A percentile compares a stretch with the other conserved stretches of the same genome.
These are phyloP conservation scores for Ciconia boyciana DNA, from an alignment of 2,113 vertebrate genomes.

Conservation along the genomic window DNA sequence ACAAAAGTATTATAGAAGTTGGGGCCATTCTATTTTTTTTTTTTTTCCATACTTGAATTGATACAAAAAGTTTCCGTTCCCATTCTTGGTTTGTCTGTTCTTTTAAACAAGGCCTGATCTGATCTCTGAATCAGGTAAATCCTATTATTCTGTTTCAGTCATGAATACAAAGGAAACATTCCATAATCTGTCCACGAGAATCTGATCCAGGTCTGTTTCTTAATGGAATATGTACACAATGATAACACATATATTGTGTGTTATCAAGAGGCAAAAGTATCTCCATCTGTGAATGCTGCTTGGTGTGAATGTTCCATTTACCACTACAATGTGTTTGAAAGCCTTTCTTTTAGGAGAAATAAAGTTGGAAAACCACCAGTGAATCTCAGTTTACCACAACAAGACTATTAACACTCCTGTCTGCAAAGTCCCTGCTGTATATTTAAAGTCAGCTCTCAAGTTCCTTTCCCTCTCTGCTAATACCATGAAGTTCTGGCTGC, in stretches of 20 bases:
- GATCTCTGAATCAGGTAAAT: conserved; percentile 22
- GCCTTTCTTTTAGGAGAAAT: neutral
- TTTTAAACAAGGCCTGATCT: neutral
- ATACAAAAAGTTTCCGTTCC: neutral
- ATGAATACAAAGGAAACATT: conserved; percentile 43
- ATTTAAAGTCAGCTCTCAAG: conserved; percentile 18
- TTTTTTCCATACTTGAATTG: neutral
- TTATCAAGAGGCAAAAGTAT: conserved; percentile 16
- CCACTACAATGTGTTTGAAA: neutral
- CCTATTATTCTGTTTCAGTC: conserved; percentile 5
- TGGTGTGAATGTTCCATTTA: neutral
- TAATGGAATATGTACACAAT: neutral
- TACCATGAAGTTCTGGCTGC: neutral
- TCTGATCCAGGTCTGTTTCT: conserved; percentile 26
- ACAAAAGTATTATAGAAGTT: neutral
- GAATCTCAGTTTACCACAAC: neutral
- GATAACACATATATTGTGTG: neutral
- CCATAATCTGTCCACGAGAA: conserved; percentile 15
- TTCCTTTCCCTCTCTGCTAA: neutral
- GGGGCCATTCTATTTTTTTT: neutral
- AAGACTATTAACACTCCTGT: neutral
- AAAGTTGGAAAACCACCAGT: neutral
- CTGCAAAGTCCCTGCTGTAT: neutral
- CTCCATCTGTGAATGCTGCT: neutral
- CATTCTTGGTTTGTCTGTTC: neutral